Conservation (phyloP, 2,888 invertebrate species). For the Heliconius erato region DNA sequence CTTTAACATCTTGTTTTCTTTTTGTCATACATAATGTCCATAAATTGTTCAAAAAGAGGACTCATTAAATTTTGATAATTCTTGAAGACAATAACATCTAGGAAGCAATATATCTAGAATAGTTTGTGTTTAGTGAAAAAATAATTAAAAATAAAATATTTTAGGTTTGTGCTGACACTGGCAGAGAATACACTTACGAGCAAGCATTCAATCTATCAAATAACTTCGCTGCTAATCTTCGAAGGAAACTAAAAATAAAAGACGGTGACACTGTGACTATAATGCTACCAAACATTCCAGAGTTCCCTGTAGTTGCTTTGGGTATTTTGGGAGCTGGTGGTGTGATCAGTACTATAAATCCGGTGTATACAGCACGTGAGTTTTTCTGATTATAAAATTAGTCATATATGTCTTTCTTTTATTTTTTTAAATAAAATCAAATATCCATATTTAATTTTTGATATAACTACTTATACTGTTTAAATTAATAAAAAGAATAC, state of each 20-base stretch:
- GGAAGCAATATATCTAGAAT: no score
- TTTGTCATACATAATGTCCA: no score
- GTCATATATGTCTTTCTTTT: no score
- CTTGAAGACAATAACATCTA: no score
- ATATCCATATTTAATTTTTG: no score
- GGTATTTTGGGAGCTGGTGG: slow-evolving; percentile 90
- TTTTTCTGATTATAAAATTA: slow-evolving; percentile 38
- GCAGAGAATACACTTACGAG: slow-evolving; percentile 90
- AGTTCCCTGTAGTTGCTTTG: slow-evolving; percentile 88
- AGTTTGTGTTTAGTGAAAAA: no score
- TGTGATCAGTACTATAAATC: slow-evolving; percentile 90
- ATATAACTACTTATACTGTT: no score
- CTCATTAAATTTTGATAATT: no score
- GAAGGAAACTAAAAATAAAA: slow-evolving; percentile 87
- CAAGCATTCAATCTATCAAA: slow-evolving; percentile 88
- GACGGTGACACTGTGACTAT: slow-evolving; percentile 89
- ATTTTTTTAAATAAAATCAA: not conserved
- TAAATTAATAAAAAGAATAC: no score
- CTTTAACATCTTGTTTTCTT: not conserved
- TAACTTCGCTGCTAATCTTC: slow-evolving; percentile 88
- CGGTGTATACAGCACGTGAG: slow-evolving; percentile 89
- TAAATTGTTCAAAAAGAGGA: no score
- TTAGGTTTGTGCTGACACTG: slow-evolving; percentile 90
- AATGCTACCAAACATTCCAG: slow-evolving; percentile 91
- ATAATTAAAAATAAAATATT: slow-evolving; percentile 50